phyloP scores from a whole-genome alignment of 2,113 vertebrate genomes.

The Prietella phreatophila region DNA sequence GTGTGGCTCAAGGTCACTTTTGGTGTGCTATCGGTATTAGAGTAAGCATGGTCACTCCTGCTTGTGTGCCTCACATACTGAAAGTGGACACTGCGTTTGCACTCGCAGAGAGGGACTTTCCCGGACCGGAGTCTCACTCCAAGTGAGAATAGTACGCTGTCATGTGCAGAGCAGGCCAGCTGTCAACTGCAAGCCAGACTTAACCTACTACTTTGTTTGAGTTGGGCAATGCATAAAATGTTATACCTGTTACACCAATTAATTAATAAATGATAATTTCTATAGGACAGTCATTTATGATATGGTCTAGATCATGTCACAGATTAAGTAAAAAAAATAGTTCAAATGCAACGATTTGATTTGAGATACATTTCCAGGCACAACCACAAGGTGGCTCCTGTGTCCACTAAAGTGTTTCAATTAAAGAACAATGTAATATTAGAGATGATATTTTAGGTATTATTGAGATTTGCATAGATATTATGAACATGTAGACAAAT shows the following conservation, averaged over 20 bases:
- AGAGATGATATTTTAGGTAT: background rate
- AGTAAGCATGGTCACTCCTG: conserved; percentile 32
- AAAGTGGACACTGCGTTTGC: conserved; percentile 61
- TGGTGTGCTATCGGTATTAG: background rate
- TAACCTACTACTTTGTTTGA: background rate
- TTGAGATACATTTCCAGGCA: conserved; percentile 10
- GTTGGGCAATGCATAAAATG: background rate
- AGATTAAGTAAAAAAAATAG: background rate
- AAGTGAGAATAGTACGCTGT: conserved; percentile 65
- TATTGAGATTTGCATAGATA: background rate
- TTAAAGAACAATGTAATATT: background rate
- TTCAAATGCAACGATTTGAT: background rate
- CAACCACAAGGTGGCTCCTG: conserved; percentile 66
- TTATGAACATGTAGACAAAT: background rate
- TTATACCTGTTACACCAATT: background rate
- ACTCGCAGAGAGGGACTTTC: conserved; percentile 66
- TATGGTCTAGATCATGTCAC: background rate
- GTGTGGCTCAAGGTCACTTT: conserved; percentile 17
- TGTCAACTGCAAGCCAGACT: conserved; percentile 37
- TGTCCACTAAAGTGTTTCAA: conserved; percentile 17
- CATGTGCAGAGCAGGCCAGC: conserved; percentile 46
- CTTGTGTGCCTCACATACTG: conserved; percentile 55
- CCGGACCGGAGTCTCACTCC: conserved; percentile 46
- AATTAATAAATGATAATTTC: background rate
- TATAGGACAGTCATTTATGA: background rate